These are phyloP conservation scores for Porphyrio hochstetteri DNA, from an alignment of 2,113 vertebrate genomes.

Conservation along the genomic window DNA sequence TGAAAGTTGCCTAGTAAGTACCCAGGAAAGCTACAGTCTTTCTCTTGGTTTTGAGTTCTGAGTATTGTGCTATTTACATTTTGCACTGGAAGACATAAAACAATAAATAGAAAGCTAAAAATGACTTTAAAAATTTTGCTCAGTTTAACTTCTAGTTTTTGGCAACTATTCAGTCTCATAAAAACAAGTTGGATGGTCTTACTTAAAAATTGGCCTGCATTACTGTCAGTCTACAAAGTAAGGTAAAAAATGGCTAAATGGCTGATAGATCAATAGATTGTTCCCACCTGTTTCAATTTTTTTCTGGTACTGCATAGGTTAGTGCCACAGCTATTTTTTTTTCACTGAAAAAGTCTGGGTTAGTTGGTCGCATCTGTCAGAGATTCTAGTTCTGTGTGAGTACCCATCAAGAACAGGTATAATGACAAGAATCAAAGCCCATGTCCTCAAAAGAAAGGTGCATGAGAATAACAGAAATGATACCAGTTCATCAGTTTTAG, in stretches of 20 bases:
- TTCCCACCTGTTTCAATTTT: neutral
- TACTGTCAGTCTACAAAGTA: neutral
- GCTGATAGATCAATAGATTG: neutral
- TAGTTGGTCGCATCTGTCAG: neutral
- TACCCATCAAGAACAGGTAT: accelerated
- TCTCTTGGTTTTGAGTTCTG: neutral
- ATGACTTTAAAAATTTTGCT: neutral
- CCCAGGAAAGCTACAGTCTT: neutral
- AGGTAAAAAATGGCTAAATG: neutral
- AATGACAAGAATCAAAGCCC: neutral
- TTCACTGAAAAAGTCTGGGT: neutral
- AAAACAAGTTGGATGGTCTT: neutral
- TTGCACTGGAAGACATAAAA: neutral
- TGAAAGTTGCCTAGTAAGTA: neutral
- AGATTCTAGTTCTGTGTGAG: neutral
- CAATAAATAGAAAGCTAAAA: neutral
- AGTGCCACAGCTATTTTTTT: neutral
- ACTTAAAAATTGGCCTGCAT: neutral
- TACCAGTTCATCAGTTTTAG: neutral
- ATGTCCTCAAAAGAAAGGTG: neutral
- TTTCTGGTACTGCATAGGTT: neutral
- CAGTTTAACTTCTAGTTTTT: neutral
- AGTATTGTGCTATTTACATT: neutral
- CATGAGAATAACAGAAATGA: neutral
- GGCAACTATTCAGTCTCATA: neutral